Evolutionary conservation across 53 echinoderm and acorn worm species (phyloP), one percentile per base, ranked within the genome.

Genomic region (Zoroaster sp.): DNA sequence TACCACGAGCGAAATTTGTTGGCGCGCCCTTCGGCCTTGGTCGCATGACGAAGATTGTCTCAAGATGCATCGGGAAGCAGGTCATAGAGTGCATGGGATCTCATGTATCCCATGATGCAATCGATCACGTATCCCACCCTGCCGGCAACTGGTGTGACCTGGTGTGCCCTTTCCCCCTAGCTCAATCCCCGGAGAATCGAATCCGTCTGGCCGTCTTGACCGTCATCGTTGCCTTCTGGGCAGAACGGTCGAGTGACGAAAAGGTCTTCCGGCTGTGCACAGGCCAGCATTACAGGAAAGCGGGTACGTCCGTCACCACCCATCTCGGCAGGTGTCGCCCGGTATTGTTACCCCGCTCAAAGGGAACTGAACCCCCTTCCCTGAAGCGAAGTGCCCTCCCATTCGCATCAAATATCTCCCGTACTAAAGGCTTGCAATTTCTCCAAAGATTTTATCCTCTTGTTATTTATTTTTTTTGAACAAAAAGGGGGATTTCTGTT

Each of bases 221-320:
- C 85, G 85, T 85, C 70, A 44, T 2, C 25, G 38, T 36, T 85
- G 85, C 85, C 85, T 85, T 85, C 85, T 69, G 71, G 85, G 85
- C 85, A 85, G 71, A 49, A 85, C 85, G 85, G 85, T 85, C 85
- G 85, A 85, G 70, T 85, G 85, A 85, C 85, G 85, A 85, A 85
- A 71, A 70, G 49, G 85, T 85, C 85, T 85, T 85, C 85, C 85
- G 85, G 85, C 85, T 4, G 47, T 40, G 69, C 49, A 20, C 46
- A 46, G 71, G 47, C 47, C 46, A n/a, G 70, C 34, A 15, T 18
- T 15, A 32, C 33, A 17, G 71, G 85, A 45, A 70, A 37, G 85
- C 70, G 85, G 85, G 70, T 47, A 70, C 45, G 43, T 85, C 49
- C 20, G 85, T 17, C 35, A n/a, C 31, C 71, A 15, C 37, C 71